Evolutionary conservation across 1,140 invertebrate species (phyloP).

Genomic region (Saccostrea glomerata): DNA sequence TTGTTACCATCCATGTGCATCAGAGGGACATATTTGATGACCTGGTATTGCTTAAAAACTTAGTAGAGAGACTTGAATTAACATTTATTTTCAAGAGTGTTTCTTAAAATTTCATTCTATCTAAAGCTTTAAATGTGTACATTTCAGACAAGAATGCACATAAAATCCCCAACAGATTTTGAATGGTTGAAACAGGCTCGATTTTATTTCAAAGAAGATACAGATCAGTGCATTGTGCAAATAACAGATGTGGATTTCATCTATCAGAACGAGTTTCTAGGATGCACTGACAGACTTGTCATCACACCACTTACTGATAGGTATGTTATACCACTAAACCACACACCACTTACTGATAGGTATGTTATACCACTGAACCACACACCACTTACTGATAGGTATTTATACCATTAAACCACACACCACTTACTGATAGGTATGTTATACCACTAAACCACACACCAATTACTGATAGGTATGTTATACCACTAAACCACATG

Average conservation of each 20-base stretch:
- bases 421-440: too few relatives aligned
- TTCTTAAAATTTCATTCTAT: not conserved
- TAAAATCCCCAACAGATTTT: slow-evolving; percentile 87
- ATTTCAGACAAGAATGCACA: slow-evolving; percentile 74
- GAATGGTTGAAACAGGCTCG: slow-evolving; percentile 98
- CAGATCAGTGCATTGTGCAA: slow-evolving; percentile 93
- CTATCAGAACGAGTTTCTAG: slow-evolving; percentile 98
- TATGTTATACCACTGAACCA: too few relatives aligned
- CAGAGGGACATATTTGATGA: slow-evolving; percentile 98
- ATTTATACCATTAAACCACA: too few relatives aligned
- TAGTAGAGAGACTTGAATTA: not conserved
- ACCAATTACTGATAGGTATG: too few relatives aligned
- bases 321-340: slow-evolving; percentile 78
- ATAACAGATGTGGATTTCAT: slow-evolving; percentile 97
- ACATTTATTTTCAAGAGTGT: not conserved
- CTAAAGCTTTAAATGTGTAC: not conserved
- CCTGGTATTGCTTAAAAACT: slow-evolving; percentile 84
- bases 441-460: too few relatives aligned
- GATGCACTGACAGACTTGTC: slow-evolving; percentile 96
- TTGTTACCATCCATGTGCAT: slow-evolving; percentile 98
- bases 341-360: slow-evolving; percentile 91
- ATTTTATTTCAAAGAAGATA: slow-evolving; percentile 97
- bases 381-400: too few relatives aligned
- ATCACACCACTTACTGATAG: slow-evolving; percentile 97
- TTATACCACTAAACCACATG: too few relatives aligned